phyloP scores from a whole-genome alignment of 2,113 vertebrate species.

The Carassius carassius region DNA sequence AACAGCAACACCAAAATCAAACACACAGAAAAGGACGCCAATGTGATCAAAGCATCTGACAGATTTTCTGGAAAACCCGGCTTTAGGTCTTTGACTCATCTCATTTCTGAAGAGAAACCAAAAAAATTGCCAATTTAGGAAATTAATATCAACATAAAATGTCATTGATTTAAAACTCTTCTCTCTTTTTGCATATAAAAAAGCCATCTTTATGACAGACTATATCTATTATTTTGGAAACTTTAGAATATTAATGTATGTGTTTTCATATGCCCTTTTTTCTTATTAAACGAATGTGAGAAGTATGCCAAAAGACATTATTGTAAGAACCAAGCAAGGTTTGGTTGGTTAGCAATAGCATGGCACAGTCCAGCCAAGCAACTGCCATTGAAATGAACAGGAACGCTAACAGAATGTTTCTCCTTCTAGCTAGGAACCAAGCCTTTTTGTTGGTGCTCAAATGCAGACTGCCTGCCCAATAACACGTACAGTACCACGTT shows the following conservation, averaged over 20 bases:
- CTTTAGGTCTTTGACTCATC: not conserved
- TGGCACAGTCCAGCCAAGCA: not conserved
- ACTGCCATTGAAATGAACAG: not conserved
- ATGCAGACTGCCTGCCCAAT: not conserved
- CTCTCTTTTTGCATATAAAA: not conserved
- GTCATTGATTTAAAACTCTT: not conserved
- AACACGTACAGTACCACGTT: not conserved
- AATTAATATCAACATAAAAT: not conserved
- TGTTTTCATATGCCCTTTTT: not conserved
- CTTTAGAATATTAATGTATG: not conserved
- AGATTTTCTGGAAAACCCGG: not conserved
- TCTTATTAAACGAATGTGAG: not conserved
- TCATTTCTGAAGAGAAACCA: not conserved
- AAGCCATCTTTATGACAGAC: not conserved
- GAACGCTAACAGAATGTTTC: not conserved
- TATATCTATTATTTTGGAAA: not conserved
- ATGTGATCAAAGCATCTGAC: not conserved
- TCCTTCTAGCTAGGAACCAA: not conserved
- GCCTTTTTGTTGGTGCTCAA: not conserved
- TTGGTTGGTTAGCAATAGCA: not conserved
- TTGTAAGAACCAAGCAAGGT: not conserved
- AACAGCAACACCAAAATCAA: constrained; percentile 27
- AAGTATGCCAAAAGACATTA: not conserved
- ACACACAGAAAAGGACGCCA: constrained; percentile 7
- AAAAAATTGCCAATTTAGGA: not conserved